Conservation (phyloP, 2,113 vertebrate genomes). For the Hemibagrus wyckioides region DNA sequence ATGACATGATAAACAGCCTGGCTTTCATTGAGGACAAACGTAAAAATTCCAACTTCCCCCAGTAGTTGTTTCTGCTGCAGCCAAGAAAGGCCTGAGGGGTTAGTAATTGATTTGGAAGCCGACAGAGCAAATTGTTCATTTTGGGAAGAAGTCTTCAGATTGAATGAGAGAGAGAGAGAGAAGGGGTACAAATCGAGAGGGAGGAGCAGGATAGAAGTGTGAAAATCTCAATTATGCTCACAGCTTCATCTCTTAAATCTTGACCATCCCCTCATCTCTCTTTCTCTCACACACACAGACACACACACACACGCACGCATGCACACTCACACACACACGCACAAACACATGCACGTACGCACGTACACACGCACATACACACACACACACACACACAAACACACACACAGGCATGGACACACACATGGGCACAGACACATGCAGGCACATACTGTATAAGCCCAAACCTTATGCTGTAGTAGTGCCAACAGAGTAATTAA, state of each 20-base stretch:
- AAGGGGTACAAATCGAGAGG: neutral
- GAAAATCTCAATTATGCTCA: slow-evolving; percentile 51
- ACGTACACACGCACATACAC: slow-evolving; percentile 5
- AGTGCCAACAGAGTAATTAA: slow-evolving; percentile 35
- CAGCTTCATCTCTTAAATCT: slow-evolving; percentile 29
- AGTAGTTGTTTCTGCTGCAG: slow-evolving; percentile 35
- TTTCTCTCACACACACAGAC: neutral
- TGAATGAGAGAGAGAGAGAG: slow-evolving; percentile 30
- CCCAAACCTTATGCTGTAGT: neutral
- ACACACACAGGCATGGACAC: neutral
- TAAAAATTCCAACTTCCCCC: slow-evolving; percentile 23
- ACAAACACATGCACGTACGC: neutral
- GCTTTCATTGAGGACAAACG: slow-evolving; percentile 7
- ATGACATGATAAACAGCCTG: neutral
- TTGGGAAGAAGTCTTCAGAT: slow-evolving; percentile 27
- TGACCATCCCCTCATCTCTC: slow-evolving; percentile 11
- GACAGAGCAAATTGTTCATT: slow-evolving; percentile 52
- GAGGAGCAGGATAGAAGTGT: slow-evolving; percentile 44
- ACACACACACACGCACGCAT: slow-evolving; percentile 4
- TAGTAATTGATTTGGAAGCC: slow-evolving; percentile 51
- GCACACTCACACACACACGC: slow-evolving; percentile 1
- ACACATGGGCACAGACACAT: neutral
- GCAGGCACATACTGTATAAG: neutral
- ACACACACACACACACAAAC: slow-evolving; percentile 12
- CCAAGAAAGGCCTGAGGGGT: slow-evolving; percentile 20